Base-by-base conservation (phyloP, 2,797 vertebrate genomes). In the Centropyge bicolor region DNA sequence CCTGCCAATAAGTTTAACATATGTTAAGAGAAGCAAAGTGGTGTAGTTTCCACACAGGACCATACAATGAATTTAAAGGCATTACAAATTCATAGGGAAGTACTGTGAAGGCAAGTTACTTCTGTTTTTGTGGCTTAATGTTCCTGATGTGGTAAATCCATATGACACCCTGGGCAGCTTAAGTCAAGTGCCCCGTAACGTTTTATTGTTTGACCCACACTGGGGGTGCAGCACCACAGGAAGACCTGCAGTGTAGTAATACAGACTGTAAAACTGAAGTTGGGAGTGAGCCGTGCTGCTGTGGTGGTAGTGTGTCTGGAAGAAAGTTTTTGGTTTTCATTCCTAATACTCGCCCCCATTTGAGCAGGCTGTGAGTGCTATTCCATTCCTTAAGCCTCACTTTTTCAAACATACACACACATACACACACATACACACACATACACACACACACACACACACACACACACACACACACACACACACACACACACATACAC, bases 291-390 rank as follows among this genome's bases (percentile, higher is more conserved):
- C 38, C 8, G 51, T 54, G 79, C 81, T 90, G 70, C 84, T 89
- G 89, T 85, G 82, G 83, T 86, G 60, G 63, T 80, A 27, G 83
- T 83, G 70, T 55, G 90, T 95, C 95, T 95, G 95, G 93, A 94
- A 89, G 88, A 95, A 91, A 91, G 93, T 94, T 95, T 94, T 94
- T 93, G 91, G 82, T 92, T 89, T 82, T 89, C 87, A 87, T 89
- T 93, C 92, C 90, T 92, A 90, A 92, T 91, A 88, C 88, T 94
- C 92, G 80, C 88, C 92, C 93, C 90, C 91, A 85, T 92, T 89
- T 85, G 70, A 85, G 83, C 85, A 92, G 88, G 87, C 91, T 87
- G 82, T 92, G 92, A 95, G 88, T 85, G 80, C 89, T 94, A 93
- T 95, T 95, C 94, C 94, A 94, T 95, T 91, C 91, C 89, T 89